phyloP scores from a whole-genome alignment of 2,888 invertebrate genomes.

The Neoaliturus tenellus region DNA sequence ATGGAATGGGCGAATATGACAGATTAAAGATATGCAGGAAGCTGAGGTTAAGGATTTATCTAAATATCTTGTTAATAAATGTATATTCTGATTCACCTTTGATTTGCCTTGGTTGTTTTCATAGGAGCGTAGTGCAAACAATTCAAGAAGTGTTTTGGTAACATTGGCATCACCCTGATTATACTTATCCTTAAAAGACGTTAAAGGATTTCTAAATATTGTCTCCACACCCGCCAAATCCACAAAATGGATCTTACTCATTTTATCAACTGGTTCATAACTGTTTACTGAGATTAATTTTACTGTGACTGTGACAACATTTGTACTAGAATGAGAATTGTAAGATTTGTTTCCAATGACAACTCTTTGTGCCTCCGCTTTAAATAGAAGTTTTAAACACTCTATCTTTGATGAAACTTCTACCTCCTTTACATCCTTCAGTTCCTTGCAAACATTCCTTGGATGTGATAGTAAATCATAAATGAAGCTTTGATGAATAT shows the following conservation, averaged over 20 bases:
- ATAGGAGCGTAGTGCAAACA: not conserved
- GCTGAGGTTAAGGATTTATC: not conserved
- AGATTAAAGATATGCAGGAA: conserved; percentile 3
- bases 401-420: not conserved
- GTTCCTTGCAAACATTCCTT: not conserved
- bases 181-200: conserved; percentile 46
- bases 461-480: not conserved
- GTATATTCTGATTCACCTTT: not conserved
- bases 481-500: not conserved
- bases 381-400: conserved; percentile 15
- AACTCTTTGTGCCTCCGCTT: conserved; percentile 14
- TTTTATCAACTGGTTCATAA: conserved; percentile 10
- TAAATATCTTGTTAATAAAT: conserved; percentile 24
- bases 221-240: conserved; percentile 55
- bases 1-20: conserved; percentile 19
- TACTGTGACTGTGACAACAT: conserved; percentile 10
- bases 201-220: conserved; percentile 26
- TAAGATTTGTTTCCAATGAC: not conserved
- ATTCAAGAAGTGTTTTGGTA: conserved; percentile 38
- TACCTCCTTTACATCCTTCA: not conserved
- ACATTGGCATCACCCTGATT: conserved; percentile 50
- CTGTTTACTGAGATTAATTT: not conserved
- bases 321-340: not conserved
- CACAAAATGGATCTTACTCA: conserved; percentile 46
- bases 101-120: no score